phyloP scores from a whole-genome alignment of 2,113 vertebrate genomes.

The Lepidothrix coronata region DNA sequence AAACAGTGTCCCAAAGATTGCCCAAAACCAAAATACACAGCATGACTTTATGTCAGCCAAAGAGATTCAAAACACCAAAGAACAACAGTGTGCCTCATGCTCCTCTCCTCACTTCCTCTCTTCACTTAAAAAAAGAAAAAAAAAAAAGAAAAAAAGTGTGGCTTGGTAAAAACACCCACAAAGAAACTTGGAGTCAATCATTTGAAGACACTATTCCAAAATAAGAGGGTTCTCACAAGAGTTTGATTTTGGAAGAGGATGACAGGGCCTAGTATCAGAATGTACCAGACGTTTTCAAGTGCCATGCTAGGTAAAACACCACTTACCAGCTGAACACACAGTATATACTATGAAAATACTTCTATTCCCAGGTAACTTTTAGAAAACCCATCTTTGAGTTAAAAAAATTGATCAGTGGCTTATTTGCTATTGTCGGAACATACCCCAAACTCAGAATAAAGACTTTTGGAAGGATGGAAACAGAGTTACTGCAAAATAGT shows the following conservation, averaged over 20 bases:
- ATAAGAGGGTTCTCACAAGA: not conserved
- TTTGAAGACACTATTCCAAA: not conserved
- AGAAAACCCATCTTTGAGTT: not conserved
- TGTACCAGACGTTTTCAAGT: not conserved
- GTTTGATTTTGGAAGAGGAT: not conserved
- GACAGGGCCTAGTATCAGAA: not conserved
- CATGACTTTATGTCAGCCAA: not conserved
- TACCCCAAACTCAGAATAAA: not conserved
- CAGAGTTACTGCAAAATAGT: not conserved
- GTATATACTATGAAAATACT: not conserved
- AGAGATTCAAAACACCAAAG: not conserved
- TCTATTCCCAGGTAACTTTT: not conserved
- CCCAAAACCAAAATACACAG: not conserved
- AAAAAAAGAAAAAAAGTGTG: not conserved
- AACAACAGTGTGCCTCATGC: fast-evolving
- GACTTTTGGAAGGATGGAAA: not conserved
- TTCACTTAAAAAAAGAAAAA: not conserved
- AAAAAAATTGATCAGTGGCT: not conserved
- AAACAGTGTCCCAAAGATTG: not conserved
- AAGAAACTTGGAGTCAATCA: not conserved
- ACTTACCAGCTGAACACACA: not conserved
- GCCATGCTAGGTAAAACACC: not conserved
- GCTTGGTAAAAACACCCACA: not conserved
- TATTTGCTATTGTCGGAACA: not conserved
- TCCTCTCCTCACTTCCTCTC: not conserved